phyloP scores from a whole-genome alignment of 2,113 vertebrate genomes.

The Coturnix japonica region DNA sequence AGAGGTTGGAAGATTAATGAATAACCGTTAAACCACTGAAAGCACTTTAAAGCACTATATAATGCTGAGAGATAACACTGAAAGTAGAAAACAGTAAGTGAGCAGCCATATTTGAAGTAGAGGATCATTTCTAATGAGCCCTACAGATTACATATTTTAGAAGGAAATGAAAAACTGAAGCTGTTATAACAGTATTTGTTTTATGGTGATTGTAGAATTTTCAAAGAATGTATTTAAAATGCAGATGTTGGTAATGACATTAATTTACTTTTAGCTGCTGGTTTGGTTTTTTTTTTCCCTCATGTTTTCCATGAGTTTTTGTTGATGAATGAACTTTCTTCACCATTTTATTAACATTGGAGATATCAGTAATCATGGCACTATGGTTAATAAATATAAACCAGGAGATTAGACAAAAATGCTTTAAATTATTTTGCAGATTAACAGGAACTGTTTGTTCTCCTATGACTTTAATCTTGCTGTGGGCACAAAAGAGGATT shows the following conservation, averaged over 20 bases:
- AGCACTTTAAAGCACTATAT: neutral
- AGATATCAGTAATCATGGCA: neutral
- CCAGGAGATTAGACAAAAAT: slow-evolving; percentile 17
- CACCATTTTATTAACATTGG: neutral
- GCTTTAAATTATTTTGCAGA: slow-evolving; percentile 52
- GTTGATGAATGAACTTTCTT: neutral
- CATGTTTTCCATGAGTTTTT: neutral
- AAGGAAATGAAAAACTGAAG: slow-evolving; percentile 36
- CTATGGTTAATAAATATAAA: slow-evolving; percentile 51
- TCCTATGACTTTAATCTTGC: slow-evolving; percentile 33
- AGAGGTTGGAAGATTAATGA: slow-evolving; percentile 14
- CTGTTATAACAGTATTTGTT: neutral
- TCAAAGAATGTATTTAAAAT: slow-evolving; percentile 39
- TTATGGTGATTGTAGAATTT: neutral
- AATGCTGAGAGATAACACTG: neutral
- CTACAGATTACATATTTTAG: neutral
- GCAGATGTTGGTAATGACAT: neutral
- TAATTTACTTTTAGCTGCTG: slow-evolving; percentile 17
- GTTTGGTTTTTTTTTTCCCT: neutral
- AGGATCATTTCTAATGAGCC: neutral
- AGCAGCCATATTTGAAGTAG: neutral
- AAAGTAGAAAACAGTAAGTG: neutral
- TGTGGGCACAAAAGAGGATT: slow-evolving; percentile 52
- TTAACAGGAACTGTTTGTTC: slow-evolving; percentile 18
- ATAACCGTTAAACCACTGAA: slow-evolving; percentile 14